Evolutionary conservation across 1,140 invertebrate genomes (phyloP).

Genomic region (Archegozetes longisetosus): DNA sequence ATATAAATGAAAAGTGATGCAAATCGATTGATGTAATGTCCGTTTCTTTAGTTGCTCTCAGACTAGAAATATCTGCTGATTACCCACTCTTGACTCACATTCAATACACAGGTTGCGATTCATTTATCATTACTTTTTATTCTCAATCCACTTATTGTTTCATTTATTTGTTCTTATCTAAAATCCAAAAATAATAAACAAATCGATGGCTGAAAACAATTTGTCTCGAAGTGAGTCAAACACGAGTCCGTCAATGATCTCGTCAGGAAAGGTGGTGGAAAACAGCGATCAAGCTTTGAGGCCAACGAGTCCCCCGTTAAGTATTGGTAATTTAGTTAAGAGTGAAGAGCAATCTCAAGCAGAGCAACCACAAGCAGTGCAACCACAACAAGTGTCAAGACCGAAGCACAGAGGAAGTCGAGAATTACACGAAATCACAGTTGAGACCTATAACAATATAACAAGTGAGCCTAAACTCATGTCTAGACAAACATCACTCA

Average conservation of each 20-base stretch:
- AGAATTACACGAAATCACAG: conserved; percentile 40
- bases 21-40: not conserved
- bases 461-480: not conserved
- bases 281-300: not conserved
- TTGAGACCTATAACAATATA: conserved; percentile 37
- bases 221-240: no score
- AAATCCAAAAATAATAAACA: not conserved
- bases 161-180: not conserved
- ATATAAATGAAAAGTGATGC: no score
- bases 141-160: no score
- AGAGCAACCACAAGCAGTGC: not conserved
- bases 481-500: not conserved
- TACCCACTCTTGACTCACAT: not conserved
- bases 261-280: not conserved
- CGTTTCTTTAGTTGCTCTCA: not conserved
- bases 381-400: not conserved
- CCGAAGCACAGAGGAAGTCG: conserved; percentile 35
- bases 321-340: not conserved
- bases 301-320: not conserved
- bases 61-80: not conserved
- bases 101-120: not conserved
- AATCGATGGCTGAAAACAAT: not conserved
- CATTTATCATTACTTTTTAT: no score
- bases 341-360: not conserved
- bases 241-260: not conserved